Percentiles rank a stretch among this genome's conserved stretches.
Conservation (phyloP, 2,888 invertebrate species). For the Parnassius orleans region DNA sequence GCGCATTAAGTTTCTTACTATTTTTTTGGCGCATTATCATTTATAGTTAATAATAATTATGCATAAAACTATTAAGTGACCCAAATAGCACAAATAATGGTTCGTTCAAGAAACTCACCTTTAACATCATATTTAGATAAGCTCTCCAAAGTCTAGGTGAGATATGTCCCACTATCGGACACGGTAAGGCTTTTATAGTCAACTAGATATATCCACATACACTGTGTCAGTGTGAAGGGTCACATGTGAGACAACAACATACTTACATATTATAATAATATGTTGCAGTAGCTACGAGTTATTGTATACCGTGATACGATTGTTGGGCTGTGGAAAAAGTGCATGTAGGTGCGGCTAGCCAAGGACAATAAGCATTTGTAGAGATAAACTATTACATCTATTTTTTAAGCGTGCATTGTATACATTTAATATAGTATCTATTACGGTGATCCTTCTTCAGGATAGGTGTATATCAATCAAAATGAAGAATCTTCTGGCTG, state of each 20-base stretch:
- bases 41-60: no score
- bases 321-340: constrained; percentile 36
- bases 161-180: constrained; percentile 47
- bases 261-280: constrained; percentile 28
- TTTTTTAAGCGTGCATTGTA: background rate
- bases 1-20: no score
- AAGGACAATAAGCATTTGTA: constrained; percentile 28
- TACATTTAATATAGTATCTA: no score
- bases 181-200: constrained; percentile 62
- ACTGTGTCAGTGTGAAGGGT: constrained; percentile 40
- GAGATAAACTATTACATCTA: background rate
- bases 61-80: no score
- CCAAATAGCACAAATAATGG: no score
- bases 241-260: constrained; percentile 50
- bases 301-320: constrained; percentile 22
- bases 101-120: constrained; percentile 51
- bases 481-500: no score
- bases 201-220: constrained; percentile 41
- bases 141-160: constrained; percentile 48
- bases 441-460: no score
- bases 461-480: no score
- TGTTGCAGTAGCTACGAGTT: constrained; percentile 21
- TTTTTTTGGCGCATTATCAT: no score
- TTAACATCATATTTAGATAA: constrained; percentile 57
- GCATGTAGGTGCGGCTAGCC: constrained; percentile 34